These are phyloP conservation scores for Syrmaticus mikado DNA, from an alignment of 2,113 vertebrate species.

Conservation along the genomic window DNA sequence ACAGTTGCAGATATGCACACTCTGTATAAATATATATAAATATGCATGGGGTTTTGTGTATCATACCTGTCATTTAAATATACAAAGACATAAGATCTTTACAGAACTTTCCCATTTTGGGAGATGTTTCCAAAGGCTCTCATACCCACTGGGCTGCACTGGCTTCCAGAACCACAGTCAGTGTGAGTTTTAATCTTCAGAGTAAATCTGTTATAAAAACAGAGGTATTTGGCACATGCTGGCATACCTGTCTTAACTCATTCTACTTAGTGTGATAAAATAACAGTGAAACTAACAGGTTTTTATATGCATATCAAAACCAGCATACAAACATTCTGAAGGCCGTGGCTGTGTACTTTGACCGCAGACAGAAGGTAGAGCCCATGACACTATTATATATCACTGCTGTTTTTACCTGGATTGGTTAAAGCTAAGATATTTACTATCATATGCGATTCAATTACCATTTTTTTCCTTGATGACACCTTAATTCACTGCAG, in stretches of 20 bases:
- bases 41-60: conserved; percentile 2
- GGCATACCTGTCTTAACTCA: neutral
- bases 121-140: conserved; percentile 2
- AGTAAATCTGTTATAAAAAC: neutral
- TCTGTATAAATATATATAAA: neutral
- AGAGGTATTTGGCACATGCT: neutral
- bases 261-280: neutral
- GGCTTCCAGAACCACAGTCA: neutral
- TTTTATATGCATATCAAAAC: neutral
- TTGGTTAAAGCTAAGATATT: neutral
- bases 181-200: neutral
- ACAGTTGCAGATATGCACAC: neutral
- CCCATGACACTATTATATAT: neutral
- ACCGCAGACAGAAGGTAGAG: neutral
- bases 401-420: neutral
- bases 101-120: conserved; percentile 23
- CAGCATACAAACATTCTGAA: neutral
- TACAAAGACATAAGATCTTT: neutral
- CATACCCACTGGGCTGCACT: neutral
- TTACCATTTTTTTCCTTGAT: neutral
- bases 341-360: neutral
- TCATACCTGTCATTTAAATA: conserved; percentile 21
- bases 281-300: neutral
- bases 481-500: neutral
- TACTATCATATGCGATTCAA: rapidly evolving